Conservation (phyloP, 1,140 invertebrate species). For the Battus philenor region DNA sequence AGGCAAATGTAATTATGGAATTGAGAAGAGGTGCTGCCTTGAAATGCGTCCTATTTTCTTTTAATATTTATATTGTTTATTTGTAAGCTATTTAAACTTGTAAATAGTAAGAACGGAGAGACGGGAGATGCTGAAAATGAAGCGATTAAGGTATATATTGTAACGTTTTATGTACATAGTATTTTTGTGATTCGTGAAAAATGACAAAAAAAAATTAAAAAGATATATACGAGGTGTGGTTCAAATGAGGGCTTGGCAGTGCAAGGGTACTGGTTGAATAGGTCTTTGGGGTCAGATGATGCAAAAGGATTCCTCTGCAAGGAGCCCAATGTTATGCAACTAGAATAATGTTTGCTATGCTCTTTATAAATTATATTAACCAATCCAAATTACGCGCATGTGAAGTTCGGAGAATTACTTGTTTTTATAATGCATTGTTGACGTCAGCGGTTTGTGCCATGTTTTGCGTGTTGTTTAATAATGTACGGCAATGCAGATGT, state of each 20-base stretch:
- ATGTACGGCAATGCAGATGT: too few relatives aligned
- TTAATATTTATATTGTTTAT: conserved; percentile 65
- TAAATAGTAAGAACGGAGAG: conserved; percentile 59
- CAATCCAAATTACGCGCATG: too few relatives aligned
- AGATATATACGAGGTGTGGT: conserved; percentile 14
- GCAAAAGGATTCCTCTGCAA: conserved; percentile 1
- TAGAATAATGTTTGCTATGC: not conserved
- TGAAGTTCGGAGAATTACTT: too few relatives aligned
- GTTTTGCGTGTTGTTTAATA: not conserved
- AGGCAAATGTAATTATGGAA: conserved; percentile 11
- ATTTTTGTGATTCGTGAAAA: conserved; percentile 56
- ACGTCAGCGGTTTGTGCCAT: conserved; percentile 6
- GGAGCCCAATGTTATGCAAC: conserved; percentile 14
- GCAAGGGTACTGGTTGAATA: not conserved
- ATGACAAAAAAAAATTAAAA: conserved; percentile 52
- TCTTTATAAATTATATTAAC: not conserved
- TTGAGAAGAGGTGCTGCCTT: conserved; percentile 29
- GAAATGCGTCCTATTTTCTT: conserved; percentile 45
- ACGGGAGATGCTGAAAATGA: conserved; percentile 47
- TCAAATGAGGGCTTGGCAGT: conserved; percentile 11
- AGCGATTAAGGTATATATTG: conserved; percentile 47
- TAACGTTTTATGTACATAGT: conserved; percentile 59
- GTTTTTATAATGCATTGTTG: not conserved
- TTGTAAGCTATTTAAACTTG: conserved; percentile 67
- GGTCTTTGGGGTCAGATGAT: not conserved